These are phyloP conservation scores for Gobio occitaniae DNA, from an alignment of 2,797 vertebrate genomes.

Conservation along the genomic window DNA sequence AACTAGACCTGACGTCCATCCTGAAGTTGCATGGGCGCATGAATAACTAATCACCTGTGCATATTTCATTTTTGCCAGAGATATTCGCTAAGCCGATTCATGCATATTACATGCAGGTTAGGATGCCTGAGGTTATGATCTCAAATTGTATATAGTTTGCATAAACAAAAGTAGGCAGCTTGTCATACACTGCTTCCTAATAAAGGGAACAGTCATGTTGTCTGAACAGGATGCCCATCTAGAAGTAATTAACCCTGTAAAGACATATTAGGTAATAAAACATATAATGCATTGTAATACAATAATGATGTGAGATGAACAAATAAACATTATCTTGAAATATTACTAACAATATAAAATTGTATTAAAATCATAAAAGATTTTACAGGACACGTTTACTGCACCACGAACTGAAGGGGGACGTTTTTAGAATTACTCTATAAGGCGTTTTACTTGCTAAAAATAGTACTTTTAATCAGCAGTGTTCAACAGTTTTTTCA, in stretches of 20 bases:
- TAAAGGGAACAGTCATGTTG: slow-evolving; percentile 51
- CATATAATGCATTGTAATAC: background rate
- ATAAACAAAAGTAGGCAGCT: slow-evolving; percentile 20
- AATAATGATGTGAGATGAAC: background rate
- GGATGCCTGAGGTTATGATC: slow-evolving; percentile 12
- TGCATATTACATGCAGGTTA: slow-evolving; percentile 34
- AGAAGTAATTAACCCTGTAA: slow-evolving; percentile 30
- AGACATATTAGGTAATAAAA: background rate
- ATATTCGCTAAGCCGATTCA: slow-evolving; percentile 47
- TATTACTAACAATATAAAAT: background rate
- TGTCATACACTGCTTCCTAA: slow-evolving; percentile 43
- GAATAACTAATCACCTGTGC: slow-evolving; percentile 49
- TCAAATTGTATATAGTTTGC: slow-evolving; percentile 13
- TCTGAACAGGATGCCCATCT: slow-evolving; percentile 42
- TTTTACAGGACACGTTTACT: background rate
- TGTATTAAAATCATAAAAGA: background rate
- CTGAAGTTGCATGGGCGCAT: background rate
- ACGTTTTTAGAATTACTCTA: background rate
- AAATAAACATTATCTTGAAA: background rate
- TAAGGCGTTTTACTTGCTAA: background rate
- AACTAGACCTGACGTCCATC: background rate
- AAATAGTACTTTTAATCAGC: background rate
- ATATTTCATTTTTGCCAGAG: slow-evolving; percentile 55
- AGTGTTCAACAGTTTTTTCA: background rate
- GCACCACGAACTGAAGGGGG: background rate